A percentile compares a stretch with the other conserved stretches of the same genome.
phyloP scores from a whole-genome alignment of 2,888 invertebrate species.

The Bedellia somnulentella region DNA sequence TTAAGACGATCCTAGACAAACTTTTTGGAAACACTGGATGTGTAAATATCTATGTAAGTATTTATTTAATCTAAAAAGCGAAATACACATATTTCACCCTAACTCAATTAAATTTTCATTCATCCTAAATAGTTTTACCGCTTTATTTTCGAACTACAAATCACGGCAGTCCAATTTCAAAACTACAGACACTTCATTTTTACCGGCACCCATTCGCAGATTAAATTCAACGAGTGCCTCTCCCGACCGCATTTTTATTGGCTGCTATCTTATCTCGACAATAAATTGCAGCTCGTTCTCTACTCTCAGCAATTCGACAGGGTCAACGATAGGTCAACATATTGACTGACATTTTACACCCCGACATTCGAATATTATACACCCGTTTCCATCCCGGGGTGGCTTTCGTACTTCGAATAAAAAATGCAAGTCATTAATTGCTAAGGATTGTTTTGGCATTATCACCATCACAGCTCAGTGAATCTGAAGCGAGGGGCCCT shows the following conservation, averaged over 20 bases:
- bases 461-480: too few species aligned
- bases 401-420: too few species aligned
- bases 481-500: too few species aligned
- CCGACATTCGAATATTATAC: too few species aligned
- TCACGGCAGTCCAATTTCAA: not conserved
- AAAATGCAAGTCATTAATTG: too few species aligned
- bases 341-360: too few species aligned
- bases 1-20: not conserved
- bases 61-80: not conserved
- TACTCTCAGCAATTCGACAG: too few species aligned
- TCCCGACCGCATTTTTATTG: slow-evolving; percentile 1
- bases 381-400: too few species aligned
- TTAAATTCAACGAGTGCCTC: slow-evolving; percentile 1
- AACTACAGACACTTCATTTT: not conserved
- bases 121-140: too few species aligned
- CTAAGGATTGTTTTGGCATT: too few species aligned
- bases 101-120: not conserved
- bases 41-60: not conserved
- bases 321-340: too few species aligned
- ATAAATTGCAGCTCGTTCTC: too few species aligned
- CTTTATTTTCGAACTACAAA: not conserved
- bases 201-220: slow-evolving; percentile 1
- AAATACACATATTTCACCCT: not conserved
- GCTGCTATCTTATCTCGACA: not conserved
- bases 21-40: not conserved